phyloP scores from a whole-genome alignment of 1,140 invertebrate genomes.

The Trichogramma pretiosum region DNA sequence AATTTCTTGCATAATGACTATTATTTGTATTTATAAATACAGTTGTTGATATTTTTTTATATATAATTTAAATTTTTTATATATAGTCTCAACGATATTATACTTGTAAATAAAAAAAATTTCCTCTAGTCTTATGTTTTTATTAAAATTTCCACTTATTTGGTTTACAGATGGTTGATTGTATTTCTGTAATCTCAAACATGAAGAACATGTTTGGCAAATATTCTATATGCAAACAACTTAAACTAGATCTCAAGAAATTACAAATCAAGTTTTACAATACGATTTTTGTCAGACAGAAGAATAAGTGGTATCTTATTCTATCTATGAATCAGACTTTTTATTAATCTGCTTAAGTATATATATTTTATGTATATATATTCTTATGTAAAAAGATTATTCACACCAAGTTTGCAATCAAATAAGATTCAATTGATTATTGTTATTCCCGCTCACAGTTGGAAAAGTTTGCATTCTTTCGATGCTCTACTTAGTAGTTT shows the following conservation, averaged over 20 bases:
- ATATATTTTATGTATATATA: slow-evolving; percentile 5
- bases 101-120: no score
- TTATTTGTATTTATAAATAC: no score
- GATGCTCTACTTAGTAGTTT: no score
- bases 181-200: slow-evolving; percentile 5
- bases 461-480: no score
- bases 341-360: no score
- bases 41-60: no score
- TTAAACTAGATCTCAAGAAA: slow-evolving; percentile 6
- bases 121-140: slow-evolving; percentile 21
- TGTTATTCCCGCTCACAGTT: no score
- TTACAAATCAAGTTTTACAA: neutral
- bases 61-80: no score
- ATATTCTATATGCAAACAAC: slow-evolving; percentile 24
- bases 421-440: slow-evolving; percentile 8
- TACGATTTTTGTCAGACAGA: slow-evolving; percentile 8
- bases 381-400: slow-evolving; percentile 9
- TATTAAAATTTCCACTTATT: slow-evolving; percentile 35
- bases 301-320: slow-evolving; percentile 13
- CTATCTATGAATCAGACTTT: slow-evolving; percentile 13
- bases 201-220: slow-evolving; percentile 22
- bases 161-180: slow-evolving; percentile 27
- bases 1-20: no score
- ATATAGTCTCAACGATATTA: no score
- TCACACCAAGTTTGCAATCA: slow-evolving; percentile 3